Evolutionary conservation across 2,113 vertebrate species (phyloP).

Genomic region (Brachyistius frenatus): DNA sequence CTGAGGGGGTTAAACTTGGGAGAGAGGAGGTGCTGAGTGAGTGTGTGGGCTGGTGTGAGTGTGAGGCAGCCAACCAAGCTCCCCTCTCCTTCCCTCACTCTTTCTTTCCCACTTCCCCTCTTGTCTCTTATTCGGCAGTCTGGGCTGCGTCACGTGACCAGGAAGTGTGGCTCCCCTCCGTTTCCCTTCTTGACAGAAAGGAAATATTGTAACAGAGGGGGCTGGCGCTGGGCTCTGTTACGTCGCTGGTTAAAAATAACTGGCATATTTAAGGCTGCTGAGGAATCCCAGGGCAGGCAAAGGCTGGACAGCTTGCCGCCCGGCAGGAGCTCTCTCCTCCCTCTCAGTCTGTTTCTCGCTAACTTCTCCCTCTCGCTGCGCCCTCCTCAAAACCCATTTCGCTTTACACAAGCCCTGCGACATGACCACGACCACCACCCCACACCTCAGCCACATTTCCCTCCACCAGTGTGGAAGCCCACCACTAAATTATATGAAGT

Average conservation of each 20-base stretch:
- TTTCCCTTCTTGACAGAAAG: conserved; percentile 95
- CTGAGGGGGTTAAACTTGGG: conserved; percentile 82
- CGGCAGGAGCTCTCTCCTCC: conserved; percentile 72
- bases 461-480: conserved; percentile 27
- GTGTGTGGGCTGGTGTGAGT: conserved; percentile 59
- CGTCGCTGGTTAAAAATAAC: conserved; percentile 99
- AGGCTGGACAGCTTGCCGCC: conserved; percentile 87
- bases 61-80: conserved; percentile 59
- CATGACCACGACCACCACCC: conserved; percentile 44
- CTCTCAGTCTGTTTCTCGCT: conserved; percentile 45
- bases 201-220: conserved; percentile 93
- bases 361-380: conserved; percentile 49
- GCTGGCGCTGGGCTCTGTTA: conserved; percentile 88
- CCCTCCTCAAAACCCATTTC: conserved; percentile 41
- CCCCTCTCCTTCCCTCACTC: conserved; percentile 50
- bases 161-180: conserved; percentile 96
- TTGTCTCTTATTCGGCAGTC: conserved; percentile 88
- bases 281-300: conserved; percentile 96
- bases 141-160: conserved; percentile 89
- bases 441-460: conserved; percentile 40
- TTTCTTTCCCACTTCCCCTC: conserved; percentile 56
- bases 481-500: conserved; percentile 53
- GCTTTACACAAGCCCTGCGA: conserved; percentile 30
- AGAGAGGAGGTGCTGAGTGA: conserved; percentile 50
- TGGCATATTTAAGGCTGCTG: conserved; percentile 96